A percentile compares a stretch with the other conserved stretches of the same genome.
phyloP scores from a whole-genome alignment of 2,888 invertebrate genomes.

The Subacronicta megacephala region DNA sequence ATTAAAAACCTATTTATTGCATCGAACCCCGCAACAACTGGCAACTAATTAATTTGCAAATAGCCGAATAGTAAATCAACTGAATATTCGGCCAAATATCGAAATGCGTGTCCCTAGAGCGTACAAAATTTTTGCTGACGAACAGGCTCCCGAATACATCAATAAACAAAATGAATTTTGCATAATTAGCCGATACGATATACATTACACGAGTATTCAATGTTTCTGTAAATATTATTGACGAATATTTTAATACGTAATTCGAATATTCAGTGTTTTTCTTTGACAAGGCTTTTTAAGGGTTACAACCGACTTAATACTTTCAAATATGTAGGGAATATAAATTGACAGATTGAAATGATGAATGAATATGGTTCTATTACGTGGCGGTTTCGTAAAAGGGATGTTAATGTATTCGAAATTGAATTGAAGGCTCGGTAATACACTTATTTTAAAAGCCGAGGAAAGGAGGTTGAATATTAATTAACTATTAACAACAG shows the following conservation, averaged over 20 bases:
- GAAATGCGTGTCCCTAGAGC: slow-evolving; percentile 14
- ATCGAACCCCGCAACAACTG: slow-evolving; percentile 7
- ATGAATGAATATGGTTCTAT: slow-evolving; percentile 10
- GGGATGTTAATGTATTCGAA: neutral
- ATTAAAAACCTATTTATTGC: slow-evolving; percentile 11
- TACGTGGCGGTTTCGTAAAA: neutral
- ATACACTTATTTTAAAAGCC: too few species aligned
- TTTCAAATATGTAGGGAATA: slow-evolving; percentile 10
- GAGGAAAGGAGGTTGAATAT: too few species aligned
- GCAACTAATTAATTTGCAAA: slow-evolving; percentile 37
- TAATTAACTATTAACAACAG: too few species aligned
- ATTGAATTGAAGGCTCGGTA: too few species aligned
- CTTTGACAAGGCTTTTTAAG: slow-evolving; percentile 7
- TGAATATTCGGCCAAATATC: slow-evolving; percentile 20
- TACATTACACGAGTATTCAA: neutral
- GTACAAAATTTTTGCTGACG: slow-evolving; percentile 10
- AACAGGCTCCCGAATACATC: slow-evolving; percentile 5
- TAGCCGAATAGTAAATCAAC: slow-evolving; percentile 29
- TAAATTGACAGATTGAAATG: slow-evolving; percentile 19
- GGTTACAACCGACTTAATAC: slow-evolving; percentile 10
- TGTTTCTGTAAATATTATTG: neutral
- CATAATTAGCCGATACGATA: slow-evolving; percentile 2
- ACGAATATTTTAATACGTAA: slow-evolving; percentile 4
- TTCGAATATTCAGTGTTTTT: neutral
- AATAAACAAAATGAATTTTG: neutral